These are phyloP conservation scores for Platichthys stellatus DNA, from an alignment of 2,113 vertebrate species.

Conservation along the genomic window DNA sequence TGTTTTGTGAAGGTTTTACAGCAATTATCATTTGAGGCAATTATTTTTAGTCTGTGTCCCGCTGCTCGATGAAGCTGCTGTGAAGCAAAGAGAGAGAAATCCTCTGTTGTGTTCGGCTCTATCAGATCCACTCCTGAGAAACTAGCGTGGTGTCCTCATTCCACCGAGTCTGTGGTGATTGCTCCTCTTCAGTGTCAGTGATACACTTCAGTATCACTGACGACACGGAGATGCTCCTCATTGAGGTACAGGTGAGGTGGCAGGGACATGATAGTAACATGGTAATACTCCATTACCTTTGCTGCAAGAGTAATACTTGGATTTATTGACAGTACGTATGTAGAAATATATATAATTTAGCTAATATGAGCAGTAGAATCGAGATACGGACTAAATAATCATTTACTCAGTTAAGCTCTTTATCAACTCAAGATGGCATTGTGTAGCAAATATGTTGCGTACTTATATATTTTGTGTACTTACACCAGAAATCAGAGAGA, in stretches of 20 bases:
- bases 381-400: too few species aligned
- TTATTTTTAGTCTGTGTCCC: constrained; percentile 53
- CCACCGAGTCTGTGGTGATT: constrained; percentile 14
- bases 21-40: constrained; percentile 71
- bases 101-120: constrained; percentile 24
- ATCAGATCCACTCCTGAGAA: constrained; percentile 30
- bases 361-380: too few species aligned
- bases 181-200: constrained; percentile 7
- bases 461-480: too few species aligned
- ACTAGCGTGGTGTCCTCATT: constrained; percentile 31
- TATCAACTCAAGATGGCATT: too few species aligned
- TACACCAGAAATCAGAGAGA: too few species aligned
- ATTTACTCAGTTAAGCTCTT: too few species aligned
- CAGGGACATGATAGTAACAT: not conserved
- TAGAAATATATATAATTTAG: too few species aligned
- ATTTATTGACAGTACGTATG: too few species aligned
- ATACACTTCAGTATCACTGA: not conserved
- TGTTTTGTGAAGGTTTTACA: constrained; percentile 66
- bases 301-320: not conserved
- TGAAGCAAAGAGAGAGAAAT: not conserved
- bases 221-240: not conserved
- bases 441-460: too few species aligned
- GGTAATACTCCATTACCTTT: not conserved
- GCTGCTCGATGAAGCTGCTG: constrained; percentile 19
- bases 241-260: not conserved